Evolutionary conservation across 2,888 invertebrate genomes (phyloP), one percentile per base, ranked within the genome.

Genomic region (Drosophila diplacantha): DNA sequence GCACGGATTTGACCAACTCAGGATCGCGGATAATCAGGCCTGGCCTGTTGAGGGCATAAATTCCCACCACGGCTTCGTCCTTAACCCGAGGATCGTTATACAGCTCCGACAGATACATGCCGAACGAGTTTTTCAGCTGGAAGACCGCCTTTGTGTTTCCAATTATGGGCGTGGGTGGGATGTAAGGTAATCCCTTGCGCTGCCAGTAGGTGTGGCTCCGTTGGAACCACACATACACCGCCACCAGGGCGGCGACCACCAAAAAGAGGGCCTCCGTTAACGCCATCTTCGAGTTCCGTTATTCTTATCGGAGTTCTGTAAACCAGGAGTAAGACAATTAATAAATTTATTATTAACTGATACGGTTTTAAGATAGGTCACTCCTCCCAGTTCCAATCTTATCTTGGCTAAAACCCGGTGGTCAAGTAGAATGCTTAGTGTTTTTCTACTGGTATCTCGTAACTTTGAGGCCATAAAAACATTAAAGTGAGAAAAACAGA

Each of bases 31-130:
- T 68, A 4, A 90, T 20, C n/a, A 90, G 52, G 1, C 77, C 85
- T 0, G 90, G 90, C n/a, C 86, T 86, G 69, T 90, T 87, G 18
- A 90, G 80, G 2, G 88, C 81, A 85, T 87, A 79, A 70, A 90
- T 66, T 74, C 90, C 85, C 69, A 85, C 81, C 37, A 88, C 69
- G 43, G 88, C 73, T 65, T 75, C 69, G 65, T 87, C 52, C 75
- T 75, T n/a, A 56, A 79, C 60, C 12, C 55, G 20, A 0, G 77
- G 71, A 62, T 87, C 71, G 5, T 84, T 78, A 61, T 90, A 90
- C 0, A 89, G 53, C 0, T 87, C 82, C 7, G 84, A 85, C 0
- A 89, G 54, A 38, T 86, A 86, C 39, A 88, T 32, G 0, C 87
- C 85, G 9, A 87, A 75, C 9, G 85, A 79, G 24, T 72, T 83